Evolutionary conservation across 1,140 invertebrate genomes (phyloP), one percentile per base, ranked within the genome.

Genomic region (Mercenaria mercenaria): DNA sequence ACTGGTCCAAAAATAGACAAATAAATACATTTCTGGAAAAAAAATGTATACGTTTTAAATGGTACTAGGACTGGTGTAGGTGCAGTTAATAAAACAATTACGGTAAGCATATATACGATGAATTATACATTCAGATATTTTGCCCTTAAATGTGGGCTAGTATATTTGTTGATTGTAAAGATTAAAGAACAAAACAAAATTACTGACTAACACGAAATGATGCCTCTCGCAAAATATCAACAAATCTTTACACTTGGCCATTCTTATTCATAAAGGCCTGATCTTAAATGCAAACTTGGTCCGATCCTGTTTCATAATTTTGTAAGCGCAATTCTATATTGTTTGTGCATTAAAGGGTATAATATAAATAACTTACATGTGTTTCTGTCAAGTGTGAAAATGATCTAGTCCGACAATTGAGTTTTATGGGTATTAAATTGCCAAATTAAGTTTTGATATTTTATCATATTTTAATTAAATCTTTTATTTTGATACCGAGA

Each of bases 81-180:
- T n/a, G n/a, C n/a, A n/a, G n/a, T n/a, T n/a, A n/a, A n/a, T n/a
- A n/a, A n/a, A n/a, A n/a, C n/a, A n/a, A n/a, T n/a, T n/a, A n/a
- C n/a, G n/a, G n/a, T n/a, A n/a, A n/a, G n/a, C n/a, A n/a, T n/a
- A n/a, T n/a, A n/a, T n/a, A n/a, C n/a, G n/a, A n/a, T n/a, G n/a
- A n/a, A n/a, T 47, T 47, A 15, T 47, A 47, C 43, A 47, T 47
- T 47, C 15, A 15, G 43, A 47, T 6, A 8, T 47, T 47, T 47
- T 47, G 43, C 43, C 43, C 43, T 47, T 47, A 8, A 15, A 47
- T 47, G 15, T 47, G 43, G 43, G 43, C 43, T 6, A 6, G 43
- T 67, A 39, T 72, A 72, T 39, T 72, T 72, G 67, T 39, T 72
- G 67, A 72, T 72, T 20, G 34, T 39, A 72, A 39, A 72, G 67